Base-by-base conservation (phyloP, 2,888 invertebrate genomes). In the Pyralis farinalis region DNA sequence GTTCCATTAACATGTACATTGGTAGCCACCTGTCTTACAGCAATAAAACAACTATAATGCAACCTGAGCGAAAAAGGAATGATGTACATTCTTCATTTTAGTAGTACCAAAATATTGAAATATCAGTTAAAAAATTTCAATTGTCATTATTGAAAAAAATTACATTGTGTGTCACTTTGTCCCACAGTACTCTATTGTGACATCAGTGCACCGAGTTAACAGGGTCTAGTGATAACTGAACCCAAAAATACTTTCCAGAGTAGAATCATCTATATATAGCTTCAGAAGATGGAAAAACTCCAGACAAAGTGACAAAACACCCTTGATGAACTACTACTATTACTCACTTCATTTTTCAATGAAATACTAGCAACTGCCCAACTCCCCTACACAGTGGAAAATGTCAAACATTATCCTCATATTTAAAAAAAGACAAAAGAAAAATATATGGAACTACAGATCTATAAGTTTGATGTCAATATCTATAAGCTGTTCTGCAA, bases 361-460 rank as follows among this genome's bases (percentile, higher is more conserved):
- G 36, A 40, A 4, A 49, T 41, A 11, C 9, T 51, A 32, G 0
- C 12, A 11, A 30, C 12, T 12, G 30, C 1, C 7, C 37, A 0
- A 10, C 53, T 54, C 7, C 55, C n/a, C 57, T 5, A 11, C 37
- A 8, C 49, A 55, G 5, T 59, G 58, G 58, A 58, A 52, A 2
- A 49, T 42, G 49, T 57, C 52, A 8, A 2, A 51, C 46, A 20
- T 59, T 57, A 43, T 49, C 43, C 29, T 59, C n/a, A 9, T 59
- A 5, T 50, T 55, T 34, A 55, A 56, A 32, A 58, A 53, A 41
- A 51, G 53, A 12, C 46, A 53, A 12, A 44, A 51, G 37, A 42
- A 36, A 1, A 37, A 51, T 16, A 54, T 52, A 27, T 9, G n/a
- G 3, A 49, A 58, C 11, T 55, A 53, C 7, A 41, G 46, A 32